Percentiles rank a stretch among this genome's conserved stretches.
Conservation (phyloP, 2,888 invertebrate species). For the Drosophila kokeensis region DNA sequence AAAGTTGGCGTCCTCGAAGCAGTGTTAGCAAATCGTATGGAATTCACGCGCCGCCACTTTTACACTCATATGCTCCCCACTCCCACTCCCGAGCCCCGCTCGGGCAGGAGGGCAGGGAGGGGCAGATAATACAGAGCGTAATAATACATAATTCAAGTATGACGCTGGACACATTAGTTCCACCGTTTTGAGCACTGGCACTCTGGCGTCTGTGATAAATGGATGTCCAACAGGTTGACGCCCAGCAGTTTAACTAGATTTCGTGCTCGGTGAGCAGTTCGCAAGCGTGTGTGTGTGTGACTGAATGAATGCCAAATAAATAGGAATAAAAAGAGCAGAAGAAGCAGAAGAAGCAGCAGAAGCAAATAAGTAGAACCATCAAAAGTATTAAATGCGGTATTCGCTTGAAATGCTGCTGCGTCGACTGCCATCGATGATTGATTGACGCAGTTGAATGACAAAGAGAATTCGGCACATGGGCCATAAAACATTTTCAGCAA, state of each 20-base stretch:
- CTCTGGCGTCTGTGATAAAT: slow-evolving; percentile 56
- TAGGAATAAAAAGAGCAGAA: background rate
- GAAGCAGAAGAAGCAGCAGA: background rate
- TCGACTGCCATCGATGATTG: slow-evolving; percentile 52
- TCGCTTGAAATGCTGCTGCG: slow-evolving; percentile 44
- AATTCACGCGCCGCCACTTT: slow-evolving; percentile 57
- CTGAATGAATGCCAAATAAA: slow-evolving; percentile 19
- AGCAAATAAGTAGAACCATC: background rate
- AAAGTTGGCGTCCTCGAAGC: slow-evolving; percentile 27
- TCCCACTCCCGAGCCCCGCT: no score
- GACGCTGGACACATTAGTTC: slow-evolving; percentile 72
- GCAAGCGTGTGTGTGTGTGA: slow-evolving; percentile 52
- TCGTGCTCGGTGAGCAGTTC: slow-evolving; percentile 45
- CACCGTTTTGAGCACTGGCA: slow-evolving; percentile 63
- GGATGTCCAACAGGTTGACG: slow-evolving; percentile 65
- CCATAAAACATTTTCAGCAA: slow-evolving; percentile 71
- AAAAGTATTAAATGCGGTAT: slow-evolving; percentile 53
- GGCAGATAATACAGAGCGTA: slow-evolving; percentile 42
- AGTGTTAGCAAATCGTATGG: slow-evolving; percentile 52
- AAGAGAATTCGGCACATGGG: slow-evolving; percentile 50
- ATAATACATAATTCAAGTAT: slow-evolving; percentile 74
- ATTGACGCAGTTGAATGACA: slow-evolving; percentile 39
- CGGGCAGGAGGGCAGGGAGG: slow-evolving; percentile 16
- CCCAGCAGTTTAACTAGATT: slow-evolving; percentile 47
- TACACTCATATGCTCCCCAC: slow-evolving; percentile 17